These are phyloP conservation scores for Microplitis mediator DNA, from an alignment of 1,140 invertebrate genomes.

Conservation along the genomic window DNA sequence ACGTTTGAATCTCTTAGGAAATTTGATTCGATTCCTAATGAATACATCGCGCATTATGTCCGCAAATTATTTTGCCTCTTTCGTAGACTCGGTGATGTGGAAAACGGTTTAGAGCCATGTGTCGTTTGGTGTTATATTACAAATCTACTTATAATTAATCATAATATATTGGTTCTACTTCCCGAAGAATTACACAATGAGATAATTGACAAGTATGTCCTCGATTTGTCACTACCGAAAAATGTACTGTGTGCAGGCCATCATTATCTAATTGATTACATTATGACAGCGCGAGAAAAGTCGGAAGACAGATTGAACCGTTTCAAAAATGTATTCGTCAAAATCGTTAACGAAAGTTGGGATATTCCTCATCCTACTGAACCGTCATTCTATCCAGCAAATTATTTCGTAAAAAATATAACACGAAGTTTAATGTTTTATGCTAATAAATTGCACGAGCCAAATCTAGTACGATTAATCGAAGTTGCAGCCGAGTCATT, in stretches of 20 bases:
- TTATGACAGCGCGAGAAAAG: background rate
- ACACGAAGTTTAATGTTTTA: background rate
- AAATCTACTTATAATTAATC: background rate
- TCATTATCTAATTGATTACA: background rate
- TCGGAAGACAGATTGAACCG: background rate
- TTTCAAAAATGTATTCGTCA: background rate
- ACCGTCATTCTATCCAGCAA: background rate
- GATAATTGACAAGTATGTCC: background rate
- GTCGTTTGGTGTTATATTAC: background rate
- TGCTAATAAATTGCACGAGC: background rate
- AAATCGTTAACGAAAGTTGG: background rate
- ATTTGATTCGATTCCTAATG: conserved; percentile 24
- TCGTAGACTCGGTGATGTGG: background rate
- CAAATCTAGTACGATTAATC: too few species aligned
- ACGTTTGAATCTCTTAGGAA: conserved; percentile 13
- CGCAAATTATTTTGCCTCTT: background rate
- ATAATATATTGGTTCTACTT: background rate
- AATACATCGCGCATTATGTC: conserved; percentile 38
- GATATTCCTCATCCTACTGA: background rate
- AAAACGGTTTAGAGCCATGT: too few species aligned
- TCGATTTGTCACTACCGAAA: background rate
- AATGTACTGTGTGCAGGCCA: background rate
- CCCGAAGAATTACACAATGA: background rate
- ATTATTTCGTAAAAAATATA: background rate
- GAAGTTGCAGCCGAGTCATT: too few species aligned